A percentile compares a stretch with the other conserved stretches of the same genome.
phyloP scores from a whole-genome alignment of 2,888 invertebrate genomes.

The Digitonthophagus gazella region DNA sequence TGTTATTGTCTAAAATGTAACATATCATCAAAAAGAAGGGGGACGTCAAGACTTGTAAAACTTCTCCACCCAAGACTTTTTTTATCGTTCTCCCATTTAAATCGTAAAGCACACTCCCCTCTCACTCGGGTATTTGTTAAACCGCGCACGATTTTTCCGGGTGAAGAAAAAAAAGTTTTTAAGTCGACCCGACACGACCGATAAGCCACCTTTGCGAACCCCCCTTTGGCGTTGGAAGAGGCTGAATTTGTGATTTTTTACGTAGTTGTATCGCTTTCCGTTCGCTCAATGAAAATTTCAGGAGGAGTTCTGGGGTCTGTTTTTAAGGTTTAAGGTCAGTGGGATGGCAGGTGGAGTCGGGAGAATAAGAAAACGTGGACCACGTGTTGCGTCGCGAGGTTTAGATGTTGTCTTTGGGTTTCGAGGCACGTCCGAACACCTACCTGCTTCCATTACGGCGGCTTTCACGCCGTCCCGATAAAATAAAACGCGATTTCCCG shows the following conservation, averaged over 20 bases:
- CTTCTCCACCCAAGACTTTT: too few relatives aligned
- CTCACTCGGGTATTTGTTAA: neutral
- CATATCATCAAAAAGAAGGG: too few relatives aligned
- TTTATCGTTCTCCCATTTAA: neutral
- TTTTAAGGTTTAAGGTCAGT: neutral
- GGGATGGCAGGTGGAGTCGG: conserved; percentile 2
- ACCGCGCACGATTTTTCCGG: neutral
- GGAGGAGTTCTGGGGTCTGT: neutral
- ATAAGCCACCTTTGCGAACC: neutral
- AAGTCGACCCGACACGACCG: neutral
- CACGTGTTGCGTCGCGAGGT: conserved; percentile 35
- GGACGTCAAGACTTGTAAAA: neutral
- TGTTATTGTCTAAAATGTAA: too few relatives aligned
- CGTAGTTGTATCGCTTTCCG: neutral
- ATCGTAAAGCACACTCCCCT: neutral
- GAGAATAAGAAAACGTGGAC: conserved; percentile 33
- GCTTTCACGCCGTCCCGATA: conserved; percentile 35
- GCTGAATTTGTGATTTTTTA: neutral
- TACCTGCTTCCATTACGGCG: conserved; percentile 34
- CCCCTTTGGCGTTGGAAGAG: neutral
- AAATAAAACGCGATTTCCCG: conserved; percentile 33
- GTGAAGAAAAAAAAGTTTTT: neutral
- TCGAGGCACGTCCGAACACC: conserved; percentile 36
- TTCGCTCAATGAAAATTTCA: neutral
- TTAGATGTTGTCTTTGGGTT: conserved; percentile 34